These are phyloP conservation scores for Trachelus stipa DNA, from an alignment of 2,888 invertebrate genomes.

Conservation along the genomic window DNA sequence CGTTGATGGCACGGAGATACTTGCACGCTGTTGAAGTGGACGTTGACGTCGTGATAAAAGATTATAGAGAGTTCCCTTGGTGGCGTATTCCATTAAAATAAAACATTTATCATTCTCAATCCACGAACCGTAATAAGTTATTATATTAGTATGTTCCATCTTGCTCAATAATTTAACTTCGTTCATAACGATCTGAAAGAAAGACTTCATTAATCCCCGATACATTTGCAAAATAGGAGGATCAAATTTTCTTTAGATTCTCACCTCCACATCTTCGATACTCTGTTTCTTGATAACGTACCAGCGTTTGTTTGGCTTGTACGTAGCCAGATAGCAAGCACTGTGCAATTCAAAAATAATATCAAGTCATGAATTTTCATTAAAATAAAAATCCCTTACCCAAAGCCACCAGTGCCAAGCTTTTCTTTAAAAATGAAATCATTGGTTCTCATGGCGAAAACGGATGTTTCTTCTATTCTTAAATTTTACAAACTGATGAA, in stretches of 20 bases:
- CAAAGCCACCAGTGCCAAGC: slow-evolving; percentile 34
- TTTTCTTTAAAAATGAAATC: slow-evolving; percentile 28
- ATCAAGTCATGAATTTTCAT: background rate
- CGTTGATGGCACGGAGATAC: slow-evolving; percentile 26
- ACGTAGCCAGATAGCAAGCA: slow-evolving; percentile 31
- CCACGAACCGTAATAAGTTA: slow-evolving; percentile 19
- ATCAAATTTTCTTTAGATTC: background rate
- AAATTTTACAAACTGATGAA: background rate
- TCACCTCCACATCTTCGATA: background rate
- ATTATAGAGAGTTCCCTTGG: slow-evolving; percentile 78
- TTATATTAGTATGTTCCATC: slow-evolving; percentile 21
- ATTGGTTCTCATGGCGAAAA: background rate
- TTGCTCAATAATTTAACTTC: slow-evolving; percentile 23
- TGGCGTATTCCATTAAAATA: slow-evolving; percentile 86
- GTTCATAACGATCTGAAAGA: slow-evolving; percentile 17
- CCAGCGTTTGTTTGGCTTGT: slow-evolving; percentile 21
- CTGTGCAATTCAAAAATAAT: slow-evolving; percentile 12
- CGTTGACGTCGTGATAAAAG: slow-evolving; percentile 68
- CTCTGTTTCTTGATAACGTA: slow-evolving; percentile 36
- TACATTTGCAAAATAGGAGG: background rate
- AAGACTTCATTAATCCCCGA: background rate
- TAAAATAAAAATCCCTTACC: slow-evolving; percentile 19
- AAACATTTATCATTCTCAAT: slow-evolving; percentile 12
- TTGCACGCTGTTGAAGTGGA: slow-evolving; percentile 16
- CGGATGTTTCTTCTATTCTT: background rate